Evolutionary conservation across 2,888 invertebrate species (phyloP), one percentile per base, ranked within the genome.

Genomic region (Catocala fraxini): DNA sequence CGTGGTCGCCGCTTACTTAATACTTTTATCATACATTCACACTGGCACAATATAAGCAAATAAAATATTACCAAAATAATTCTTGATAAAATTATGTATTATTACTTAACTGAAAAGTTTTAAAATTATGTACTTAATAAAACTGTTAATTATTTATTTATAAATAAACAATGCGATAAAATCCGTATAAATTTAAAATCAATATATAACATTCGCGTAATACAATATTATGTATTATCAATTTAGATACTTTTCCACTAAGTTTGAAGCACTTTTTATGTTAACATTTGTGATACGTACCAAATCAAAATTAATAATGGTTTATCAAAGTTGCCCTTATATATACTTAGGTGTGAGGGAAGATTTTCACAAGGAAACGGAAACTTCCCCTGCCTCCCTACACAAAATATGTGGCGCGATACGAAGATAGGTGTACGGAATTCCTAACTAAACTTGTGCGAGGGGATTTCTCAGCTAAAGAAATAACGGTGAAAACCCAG

Each of bases 401-500:
- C 84, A 85, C 85, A 83, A 90, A 89, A 89, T 90, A 89, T 89
- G 85, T 88, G 87, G 83, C 82, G 75, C 82, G 86, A 86, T 89
- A 85, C 84, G 85, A 83, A 89, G 85, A 88, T 88, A 88, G 85
- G 88, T 87, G 87, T 84, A 84, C 85, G 83, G 89, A 89, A 90
- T 91, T 91, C 86, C 82, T 85, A 89, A 88, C 86, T 86, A 89
- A 90, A 91, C 84, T 88, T 86, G 82, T 78, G 82, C 80, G 83
- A 85, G 84, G 85, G 87, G 87, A 85, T 88, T 87, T 86, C 81
- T 80, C 78, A 80, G 84, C 83, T 85, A 84, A 86, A 88, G 87
- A 89, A 89, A 90, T 89, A 88, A 86, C 77, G 84, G 81, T 70
- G 83, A 85, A 85, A 89, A 85, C 73, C 73, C 69, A 63, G 63